Percentiles rank a stretch among this genome's conserved stretches.
Conservation (phyloP, 1,140 invertebrate species). For the Helicoverpa zea region DNA sequence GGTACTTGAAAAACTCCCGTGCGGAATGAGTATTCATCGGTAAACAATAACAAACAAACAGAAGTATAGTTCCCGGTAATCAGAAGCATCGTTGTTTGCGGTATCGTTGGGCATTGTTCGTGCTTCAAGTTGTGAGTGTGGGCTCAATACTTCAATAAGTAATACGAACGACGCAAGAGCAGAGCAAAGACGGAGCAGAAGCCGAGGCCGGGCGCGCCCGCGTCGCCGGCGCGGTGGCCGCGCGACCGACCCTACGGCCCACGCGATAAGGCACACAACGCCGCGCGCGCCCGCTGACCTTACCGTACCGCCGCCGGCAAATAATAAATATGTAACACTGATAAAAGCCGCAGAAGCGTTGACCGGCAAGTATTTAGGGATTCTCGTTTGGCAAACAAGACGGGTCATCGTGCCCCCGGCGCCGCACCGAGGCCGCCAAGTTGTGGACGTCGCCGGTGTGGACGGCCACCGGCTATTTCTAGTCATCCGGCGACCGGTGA, state of each 20-base stretch:
- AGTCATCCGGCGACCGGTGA: constrained; percentile 51
- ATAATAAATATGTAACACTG: constrained; percentile 87
- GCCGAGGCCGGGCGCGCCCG: constrained; percentile 74
- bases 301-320: constrained; percentile 81
- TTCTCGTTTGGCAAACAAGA: constrained; percentile 74
- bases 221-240: constrained; percentile 60
- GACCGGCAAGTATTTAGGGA: constrained; percentile 83
- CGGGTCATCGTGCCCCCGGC: constrained; percentile 68
- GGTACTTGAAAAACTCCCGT: neutral
- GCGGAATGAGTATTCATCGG: neutral
- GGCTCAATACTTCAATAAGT: constrained; percentile 54
- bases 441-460: constrained; percentile 51
- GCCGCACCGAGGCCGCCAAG: constrained; percentile 54
- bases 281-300: constrained; percentile 79
- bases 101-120: constrained; percentile 25
- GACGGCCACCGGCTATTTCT: constrained; percentile 69
- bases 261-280: constrained; percentile 81
- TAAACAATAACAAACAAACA: constrained; percentile 41
- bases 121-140: constrained; percentile 40
- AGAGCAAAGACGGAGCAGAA: constrained; percentile 75
- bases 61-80: constrained; percentile 22
- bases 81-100: constrained; percentile 7
- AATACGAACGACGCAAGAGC: constrained; percentile 82
- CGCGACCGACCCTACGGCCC: constrained; percentile 75
- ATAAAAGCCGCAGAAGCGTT: constrained; percentile 83